phyloP scores from a whole-genome alignment of 2,113 vertebrate genomes.

The Ammospiza nelsoni region DNA sequence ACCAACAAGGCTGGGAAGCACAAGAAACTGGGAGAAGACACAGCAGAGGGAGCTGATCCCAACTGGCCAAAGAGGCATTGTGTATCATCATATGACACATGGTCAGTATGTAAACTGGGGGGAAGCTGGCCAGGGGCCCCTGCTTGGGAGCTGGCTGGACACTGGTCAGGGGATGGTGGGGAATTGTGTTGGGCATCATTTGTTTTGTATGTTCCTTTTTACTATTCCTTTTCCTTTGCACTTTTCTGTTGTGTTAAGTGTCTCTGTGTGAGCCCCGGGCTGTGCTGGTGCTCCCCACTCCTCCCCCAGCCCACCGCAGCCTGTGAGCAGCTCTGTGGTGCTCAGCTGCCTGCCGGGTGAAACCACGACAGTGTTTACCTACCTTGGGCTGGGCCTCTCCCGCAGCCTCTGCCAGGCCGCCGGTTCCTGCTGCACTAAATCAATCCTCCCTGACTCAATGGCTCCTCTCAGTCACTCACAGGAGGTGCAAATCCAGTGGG shows the following conservation, averaged over 20 bases:
- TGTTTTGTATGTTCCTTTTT: neutral
- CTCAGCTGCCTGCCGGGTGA: neutral
- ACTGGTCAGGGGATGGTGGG: neutral
- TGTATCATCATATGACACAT: neutral
- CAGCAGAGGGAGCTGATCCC: neutral
- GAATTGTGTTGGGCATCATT: neutral
- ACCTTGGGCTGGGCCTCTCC: constrained; percentile 59
- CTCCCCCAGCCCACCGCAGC: neutral
- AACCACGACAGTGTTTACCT: constrained; percentile 23
- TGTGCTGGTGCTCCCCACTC: neutral
- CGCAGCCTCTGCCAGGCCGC: constrained; percentile 49
- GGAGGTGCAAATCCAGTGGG: constrained; percentile 67
- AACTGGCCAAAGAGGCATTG: neutral
- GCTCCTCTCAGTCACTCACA: constrained; percentile 58
- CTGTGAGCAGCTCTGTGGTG: neutral
- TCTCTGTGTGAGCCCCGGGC: neutral
- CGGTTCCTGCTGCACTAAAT: constrained; percentile 66
- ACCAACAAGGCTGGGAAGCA: neutral
- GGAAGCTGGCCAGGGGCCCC: neutral
- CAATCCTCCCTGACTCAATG: constrained; percentile 54
- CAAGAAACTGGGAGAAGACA: neutral
- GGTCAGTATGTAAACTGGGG: neutral
- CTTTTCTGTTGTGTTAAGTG: no score
- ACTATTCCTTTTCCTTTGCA: neutral
- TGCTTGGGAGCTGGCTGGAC: neutral